Evolutionary conservation across 2,888 invertebrate genomes (phyloP).

Genomic region (Tiliacea aurago): DNA sequence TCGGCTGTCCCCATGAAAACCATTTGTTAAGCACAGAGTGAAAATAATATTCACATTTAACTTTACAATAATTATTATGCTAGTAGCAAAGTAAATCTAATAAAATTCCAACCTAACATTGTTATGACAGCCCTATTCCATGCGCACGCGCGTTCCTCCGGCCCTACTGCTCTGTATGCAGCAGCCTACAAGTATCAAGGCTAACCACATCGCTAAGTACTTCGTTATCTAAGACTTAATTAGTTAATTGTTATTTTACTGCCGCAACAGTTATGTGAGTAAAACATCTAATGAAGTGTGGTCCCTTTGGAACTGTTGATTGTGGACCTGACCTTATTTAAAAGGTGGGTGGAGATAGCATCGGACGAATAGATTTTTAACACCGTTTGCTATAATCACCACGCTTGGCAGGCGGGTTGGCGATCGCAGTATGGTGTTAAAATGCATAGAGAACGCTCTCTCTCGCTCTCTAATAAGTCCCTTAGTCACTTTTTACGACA

Average conservation of each 20-base stretch:
- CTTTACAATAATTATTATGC: no score
- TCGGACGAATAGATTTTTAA: not conserved
- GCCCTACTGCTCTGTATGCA: conserved; percentile 61
- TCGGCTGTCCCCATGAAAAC: no score
- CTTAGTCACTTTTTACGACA: no score
- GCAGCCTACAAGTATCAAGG: conserved; percentile 54
- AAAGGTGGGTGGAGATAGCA: not conserved
- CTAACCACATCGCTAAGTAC: conserved; percentile 51
- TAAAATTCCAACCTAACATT: not conserved
- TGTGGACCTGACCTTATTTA: conserved; percentile 5
- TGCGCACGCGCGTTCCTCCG: conserved; percentile 40
- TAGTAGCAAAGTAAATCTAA: no score
- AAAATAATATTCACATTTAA: no score
- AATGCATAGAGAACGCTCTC: no score
- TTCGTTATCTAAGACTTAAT: conserved; percentile 65
- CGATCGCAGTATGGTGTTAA: no score
- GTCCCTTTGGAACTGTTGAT: not conserved
- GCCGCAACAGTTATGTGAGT: conserved; percentile 47
- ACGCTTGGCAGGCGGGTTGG: no score
- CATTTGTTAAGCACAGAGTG: no score
- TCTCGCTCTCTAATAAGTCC: no score
- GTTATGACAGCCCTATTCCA: conserved; percentile 41
- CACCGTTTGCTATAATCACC: no score
- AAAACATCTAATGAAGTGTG: conserved; percentile 20
- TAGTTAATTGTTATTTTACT: conserved; percentile 63